These are phyloP conservation scores for Malthinus flaveolus DNA, from an alignment of 2,888 invertebrate genomes.

Conservation along the genomic window DNA sequence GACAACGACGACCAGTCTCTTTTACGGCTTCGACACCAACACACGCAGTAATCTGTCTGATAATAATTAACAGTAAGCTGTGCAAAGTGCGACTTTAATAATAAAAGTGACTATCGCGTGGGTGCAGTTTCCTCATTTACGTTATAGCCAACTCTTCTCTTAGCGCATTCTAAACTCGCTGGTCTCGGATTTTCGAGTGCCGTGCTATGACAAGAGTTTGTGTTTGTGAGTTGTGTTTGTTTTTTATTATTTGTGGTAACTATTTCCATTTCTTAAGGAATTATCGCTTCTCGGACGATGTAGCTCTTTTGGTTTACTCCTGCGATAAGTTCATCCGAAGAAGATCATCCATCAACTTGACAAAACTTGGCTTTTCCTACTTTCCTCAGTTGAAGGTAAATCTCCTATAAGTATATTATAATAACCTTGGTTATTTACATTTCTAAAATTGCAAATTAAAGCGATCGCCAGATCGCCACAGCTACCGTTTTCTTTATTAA, in stretches of 20 bases:
- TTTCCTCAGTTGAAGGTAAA: conserved; percentile 30
- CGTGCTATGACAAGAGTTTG: conserved; percentile 37
- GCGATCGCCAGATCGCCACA: not conserved
- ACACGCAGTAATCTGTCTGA: conserved; percentile 31
- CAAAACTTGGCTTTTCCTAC: conserved; percentile 24
- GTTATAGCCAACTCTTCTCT: conserved; percentile 37
- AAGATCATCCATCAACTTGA: not conserved
- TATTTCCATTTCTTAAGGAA: conserved; percentile 30
- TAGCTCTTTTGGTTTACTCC: conserved; percentile 21
- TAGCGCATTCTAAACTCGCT: conserved; percentile 24
- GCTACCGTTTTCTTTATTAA: conserved; percentile 22
- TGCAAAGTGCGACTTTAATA: conserved; percentile 42
- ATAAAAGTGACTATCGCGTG: conserved; percentile 45
- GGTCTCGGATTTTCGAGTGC: conserved; percentile 31
- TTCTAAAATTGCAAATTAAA: conserved; percentile 28
- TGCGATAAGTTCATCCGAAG: conserved; percentile 16
- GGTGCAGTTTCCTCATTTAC: conserved; percentile 51
- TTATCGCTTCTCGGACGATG: conserved; percentile 25
- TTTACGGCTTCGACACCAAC: conserved; percentile 31
- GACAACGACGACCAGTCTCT: conserved; percentile 36
- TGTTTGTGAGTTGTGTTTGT: conserved; percentile 32
- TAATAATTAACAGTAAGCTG: conserved; percentile 35
- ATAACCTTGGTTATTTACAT: conserved; percentile 27
- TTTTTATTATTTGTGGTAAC: conserved; percentile 27
- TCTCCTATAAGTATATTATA: conserved; percentile 15